Percentiles rank a stretch among this genome's conserved stretches.
phyloP scores from a whole-genome alignment of 2,113 vertebrate species.

The Copsychus sechellarum region DNA sequence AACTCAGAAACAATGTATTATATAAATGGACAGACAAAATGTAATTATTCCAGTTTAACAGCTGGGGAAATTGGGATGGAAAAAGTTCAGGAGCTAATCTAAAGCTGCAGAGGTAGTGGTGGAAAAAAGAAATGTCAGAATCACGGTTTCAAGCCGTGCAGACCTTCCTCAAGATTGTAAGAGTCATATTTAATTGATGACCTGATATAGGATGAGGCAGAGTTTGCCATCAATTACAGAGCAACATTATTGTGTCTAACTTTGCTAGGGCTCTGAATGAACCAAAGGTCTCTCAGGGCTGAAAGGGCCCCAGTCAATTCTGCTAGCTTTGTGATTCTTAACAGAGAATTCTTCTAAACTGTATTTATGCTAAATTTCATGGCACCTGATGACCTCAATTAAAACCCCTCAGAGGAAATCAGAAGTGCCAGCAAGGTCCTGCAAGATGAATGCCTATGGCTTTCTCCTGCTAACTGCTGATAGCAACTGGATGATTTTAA shows the following conservation, averaged over 20 bases:
- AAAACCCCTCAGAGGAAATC: conserved; percentile 40
- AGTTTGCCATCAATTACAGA: conserved; percentile 26
- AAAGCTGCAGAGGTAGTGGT: neutral
- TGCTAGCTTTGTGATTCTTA: conserved; percentile 1
- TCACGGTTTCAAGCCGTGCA: neutral
- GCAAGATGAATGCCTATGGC: conserved; percentile 15
- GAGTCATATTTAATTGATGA: conserved; percentile 6
- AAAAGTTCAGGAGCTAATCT: neutral
- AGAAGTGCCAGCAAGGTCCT: conserved; percentile 20
- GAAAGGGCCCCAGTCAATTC: conserved; percentile 2
- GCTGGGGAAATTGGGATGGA: neutral
- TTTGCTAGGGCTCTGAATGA: neutral
- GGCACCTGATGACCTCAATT: conserved; percentile 47
- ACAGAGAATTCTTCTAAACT: neutral
- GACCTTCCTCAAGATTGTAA: neutral
- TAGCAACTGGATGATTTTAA: conserved; percentile 16
- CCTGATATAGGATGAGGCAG: neutral
- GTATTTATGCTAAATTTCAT: conserved; percentile 45
- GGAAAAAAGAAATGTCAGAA: neutral
- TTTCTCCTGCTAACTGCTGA: conserved; percentile 24
- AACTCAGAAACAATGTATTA: neutral
- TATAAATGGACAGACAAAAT: neutral
- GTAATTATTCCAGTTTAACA: neutral
- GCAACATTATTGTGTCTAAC: neutral
- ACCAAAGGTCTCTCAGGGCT: neutral